These are phyloP conservation scores for Caenorhabditis latens DNA, from an alignment of 1,140 invertebrate species.

Conservation along the genomic window DNA sequence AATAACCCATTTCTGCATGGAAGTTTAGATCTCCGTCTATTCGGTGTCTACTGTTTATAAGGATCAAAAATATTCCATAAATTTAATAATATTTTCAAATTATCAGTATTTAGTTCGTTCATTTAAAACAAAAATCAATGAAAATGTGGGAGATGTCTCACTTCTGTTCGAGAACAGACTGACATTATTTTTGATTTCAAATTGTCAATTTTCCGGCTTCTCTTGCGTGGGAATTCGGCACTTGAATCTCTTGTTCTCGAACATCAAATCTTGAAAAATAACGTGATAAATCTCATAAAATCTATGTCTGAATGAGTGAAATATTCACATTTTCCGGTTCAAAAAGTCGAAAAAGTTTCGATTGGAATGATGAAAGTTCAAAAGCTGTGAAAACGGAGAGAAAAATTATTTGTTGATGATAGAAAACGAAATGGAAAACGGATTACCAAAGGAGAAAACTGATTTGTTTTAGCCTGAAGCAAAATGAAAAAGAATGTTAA, in stretches of 20 bases:
- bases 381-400: not conserved
- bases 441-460: conserved; percentile 5
- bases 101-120: no score
- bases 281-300: not conserved
- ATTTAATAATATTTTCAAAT: no score
- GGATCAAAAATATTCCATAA: no score
- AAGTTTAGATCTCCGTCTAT: no score
- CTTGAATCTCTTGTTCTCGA: not conserved
- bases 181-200: not conserved
- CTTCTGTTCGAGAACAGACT: no score
- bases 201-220: not conserved
- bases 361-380: not conserved
- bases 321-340: not conserved
- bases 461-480: not conserved
- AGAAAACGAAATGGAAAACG: conserved; percentile 14
- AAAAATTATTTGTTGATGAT: not conserved
- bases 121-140: no score
- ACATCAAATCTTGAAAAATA: not conserved
- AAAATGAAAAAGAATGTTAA: not conserved
- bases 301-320: no score
- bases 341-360: not conserved
- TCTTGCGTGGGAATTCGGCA: not conserved
- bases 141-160: no score
- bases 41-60: no score
- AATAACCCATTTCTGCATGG: no score